Percentiles rank a stretch among this genome's conserved stretches.
Conservation (phyloP, 1,140 invertebrate genomes). For the Drosophila pectinifera region DNA sequence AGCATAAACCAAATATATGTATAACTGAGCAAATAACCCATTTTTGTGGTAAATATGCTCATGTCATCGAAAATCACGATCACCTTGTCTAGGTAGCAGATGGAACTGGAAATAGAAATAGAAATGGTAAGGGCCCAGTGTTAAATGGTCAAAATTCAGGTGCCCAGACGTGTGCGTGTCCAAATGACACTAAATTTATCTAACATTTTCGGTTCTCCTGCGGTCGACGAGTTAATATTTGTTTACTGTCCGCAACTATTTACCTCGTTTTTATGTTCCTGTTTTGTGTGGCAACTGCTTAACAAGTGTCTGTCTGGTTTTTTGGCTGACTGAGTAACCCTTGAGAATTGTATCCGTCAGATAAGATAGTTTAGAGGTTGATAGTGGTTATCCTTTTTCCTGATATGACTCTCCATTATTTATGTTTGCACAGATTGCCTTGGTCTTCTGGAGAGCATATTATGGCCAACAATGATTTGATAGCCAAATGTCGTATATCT, state of each 20-base stretch:
- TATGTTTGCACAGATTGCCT: conserved; percentile 23
- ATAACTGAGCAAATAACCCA: conserved; percentile 63
- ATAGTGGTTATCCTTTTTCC: conserved; percentile 40
- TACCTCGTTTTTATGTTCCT: conserved; percentile 38
- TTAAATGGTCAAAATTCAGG: conserved; percentile 51
- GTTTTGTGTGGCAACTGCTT: conserved; percentile 54
- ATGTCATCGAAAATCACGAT: conserved; percentile 77
- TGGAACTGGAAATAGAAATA: conserved; percentile 13
- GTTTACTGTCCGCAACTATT: conserved; percentile 52
- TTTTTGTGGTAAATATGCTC: conserved; percentile 77
- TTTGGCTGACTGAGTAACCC: conserved; percentile 33
- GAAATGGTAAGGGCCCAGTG: conserved; percentile 9
- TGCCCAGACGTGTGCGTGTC: conserved; percentile 67
- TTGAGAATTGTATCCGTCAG: conserved; percentile 20
- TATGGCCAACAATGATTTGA: too few relatives aligned
- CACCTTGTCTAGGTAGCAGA: conserved; percentile 35
- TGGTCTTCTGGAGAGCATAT: too few relatives aligned
- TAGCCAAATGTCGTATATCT: too few relatives aligned
- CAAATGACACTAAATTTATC: conserved; percentile 71
- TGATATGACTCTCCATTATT: conserved; percentile 7
- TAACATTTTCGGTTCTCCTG: conserved; percentile 35
- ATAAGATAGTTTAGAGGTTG: conserved; percentile 38
- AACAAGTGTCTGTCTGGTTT: conserved; percentile 68
- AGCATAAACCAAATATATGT: conserved; percentile 32
- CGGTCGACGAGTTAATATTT: conserved; percentile 63